Conservation (phyloP, 2,888 invertebrate species). For the Plagiodera versicolora region DNA sequence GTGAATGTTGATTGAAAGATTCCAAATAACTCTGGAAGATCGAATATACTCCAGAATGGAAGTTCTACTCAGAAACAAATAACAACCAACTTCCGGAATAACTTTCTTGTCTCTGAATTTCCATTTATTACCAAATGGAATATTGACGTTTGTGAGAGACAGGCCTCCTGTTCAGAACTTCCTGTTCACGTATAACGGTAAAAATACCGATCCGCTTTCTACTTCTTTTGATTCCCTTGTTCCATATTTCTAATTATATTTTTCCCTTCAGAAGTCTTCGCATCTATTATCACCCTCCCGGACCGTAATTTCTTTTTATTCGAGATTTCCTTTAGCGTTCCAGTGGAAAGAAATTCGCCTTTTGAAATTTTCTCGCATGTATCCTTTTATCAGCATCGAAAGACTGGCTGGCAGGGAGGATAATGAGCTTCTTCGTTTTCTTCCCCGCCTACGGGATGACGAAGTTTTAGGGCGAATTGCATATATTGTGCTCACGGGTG, state of each 20-base stretch:
- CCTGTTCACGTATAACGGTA: slow-evolving; percentile 4
- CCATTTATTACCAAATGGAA: slow-evolving; percentile 3
- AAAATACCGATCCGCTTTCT: slow-evolving; percentile 30
- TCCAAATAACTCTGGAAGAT: neutral
- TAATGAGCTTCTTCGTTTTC: slow-evolving; percentile 17
- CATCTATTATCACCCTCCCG: slow-evolving; percentile 50
- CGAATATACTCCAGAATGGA: neutral
- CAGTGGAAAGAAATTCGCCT: slow-evolving; percentile 48
- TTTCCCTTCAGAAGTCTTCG: slow-evolving; percentile 49
- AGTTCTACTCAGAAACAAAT: neutral
- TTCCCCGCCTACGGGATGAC: neutral
- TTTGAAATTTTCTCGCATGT: slow-evolving; percentile 50
- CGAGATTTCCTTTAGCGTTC: slow-evolving; percentile 35
- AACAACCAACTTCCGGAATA: neutral
- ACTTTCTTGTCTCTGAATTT: neutral
- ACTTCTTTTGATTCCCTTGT: slow-evolving; percentile 47
- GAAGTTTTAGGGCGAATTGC: slow-evolving; percentile 50
- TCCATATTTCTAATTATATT: slow-evolving; percentile 52
- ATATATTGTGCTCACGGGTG: slow-evolving; percentile 54
- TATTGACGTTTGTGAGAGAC: slow-evolving; percentile 7
- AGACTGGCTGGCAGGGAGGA: slow-evolving; percentile 10
- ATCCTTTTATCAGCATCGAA: slow-evolving; percentile 47
- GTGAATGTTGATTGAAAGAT: neutral
- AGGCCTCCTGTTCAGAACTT: slow-evolving; percentile 6
- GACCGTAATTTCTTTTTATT: slow-evolving; percentile 46